Percentiles rank a stretch among this genome's conserved stretches.
These are phyloP conservation scores for Sphaerophoria rueppellii DNA, from an alignment of 2,888 invertebrate species.

Conservation along the genomic window DNA sequence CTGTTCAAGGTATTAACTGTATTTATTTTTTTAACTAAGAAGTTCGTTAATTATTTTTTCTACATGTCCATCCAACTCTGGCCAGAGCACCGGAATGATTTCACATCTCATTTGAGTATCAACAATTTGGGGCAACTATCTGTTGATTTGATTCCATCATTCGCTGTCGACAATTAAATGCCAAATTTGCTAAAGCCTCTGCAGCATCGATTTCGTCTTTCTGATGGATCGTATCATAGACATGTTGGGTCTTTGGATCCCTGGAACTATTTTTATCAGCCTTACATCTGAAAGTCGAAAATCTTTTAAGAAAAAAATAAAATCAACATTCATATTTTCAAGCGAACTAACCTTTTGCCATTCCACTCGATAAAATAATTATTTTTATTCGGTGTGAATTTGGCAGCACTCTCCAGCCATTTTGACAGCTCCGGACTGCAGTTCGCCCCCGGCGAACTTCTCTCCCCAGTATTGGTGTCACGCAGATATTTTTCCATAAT, in stretches of 20 bases:
- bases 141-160: constrained; percentile 76
- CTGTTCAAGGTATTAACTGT: no score
- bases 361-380: constrained; percentile 89
- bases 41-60: no score
- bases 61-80: background rate
- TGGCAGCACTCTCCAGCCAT: constrained; percentile 89
- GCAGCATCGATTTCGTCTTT: constrained; percentile 90
- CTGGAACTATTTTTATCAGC: constrained; percentile 70
- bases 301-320: background rate
- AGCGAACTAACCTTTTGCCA: constrained; percentile 76
- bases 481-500: constrained; percentile 85
- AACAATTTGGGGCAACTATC: constrained; percentile 46
- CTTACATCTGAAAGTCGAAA: constrained; percentile 75
- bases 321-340: background rate
- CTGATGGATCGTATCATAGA: constrained; percentile 83
- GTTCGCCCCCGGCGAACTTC: constrained; percentile 65
- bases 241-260: constrained; percentile 69
- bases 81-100: constrained; percentile 58
- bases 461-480: constrained; percentile 77
- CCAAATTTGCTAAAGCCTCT: constrained; percentile 88
- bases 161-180: constrained; percentile 82
- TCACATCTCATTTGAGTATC: constrained; percentile 27
- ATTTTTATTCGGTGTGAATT: constrained; percentile 88
- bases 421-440: constrained; percentile 87
- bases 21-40: no score